phyloP scores from a whole-genome alignment of 1,140 invertebrate species.

The Drosophila seguyi region DNA sequence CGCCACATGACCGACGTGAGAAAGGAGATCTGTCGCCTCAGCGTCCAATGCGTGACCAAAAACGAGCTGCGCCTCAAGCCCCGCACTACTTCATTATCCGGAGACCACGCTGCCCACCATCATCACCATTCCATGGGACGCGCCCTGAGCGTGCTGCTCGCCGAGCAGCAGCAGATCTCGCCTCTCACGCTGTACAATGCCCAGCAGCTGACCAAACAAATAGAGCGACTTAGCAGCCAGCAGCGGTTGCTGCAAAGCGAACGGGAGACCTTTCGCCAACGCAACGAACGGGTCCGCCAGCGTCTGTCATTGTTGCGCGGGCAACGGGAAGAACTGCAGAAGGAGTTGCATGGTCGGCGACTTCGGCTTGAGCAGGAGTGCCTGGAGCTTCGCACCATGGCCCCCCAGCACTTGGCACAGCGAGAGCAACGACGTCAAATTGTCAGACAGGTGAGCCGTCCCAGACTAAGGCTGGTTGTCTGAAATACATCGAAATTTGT shows the following conservation, averaged over 20 bases:
- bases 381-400: constrained; percentile 41
- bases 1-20: constrained; percentile 84
- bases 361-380: constrained; percentile 52
- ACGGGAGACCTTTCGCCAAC: constrained; percentile 86
- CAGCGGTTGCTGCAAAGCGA: constrained; percentile 87
- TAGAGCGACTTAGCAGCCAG: constrained; percentile 87
- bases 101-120: constrained; percentile 50
- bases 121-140: constrained; percentile 82
- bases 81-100: constrained; percentile 63
- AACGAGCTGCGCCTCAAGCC: constrained; percentile 69
- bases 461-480: background rate
- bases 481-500: background rate
- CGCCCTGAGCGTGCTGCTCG: constrained; percentile 68
- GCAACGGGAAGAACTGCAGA: constrained; percentile 39
- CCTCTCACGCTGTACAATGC: constrained; percentile 85
- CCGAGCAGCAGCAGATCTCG: constrained; percentile 72
- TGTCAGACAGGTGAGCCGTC: constrained; percentile 36
- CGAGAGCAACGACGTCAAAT: constrained; percentile 57
- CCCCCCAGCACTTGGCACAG: constrained; percentile 34
- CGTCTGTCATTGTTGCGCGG: constrained; percentile 48
- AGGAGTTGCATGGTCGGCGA: constrained; percentile 36
- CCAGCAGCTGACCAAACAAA: constrained; percentile 86
- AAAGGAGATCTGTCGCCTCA: constrained; percentile 70
- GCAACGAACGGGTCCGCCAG: constrained; percentile 78
- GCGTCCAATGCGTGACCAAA: constrained; percentile 73